Evolutionary conservation across 2,888 invertebrate genomes (phyloP).

Genomic region (Chrysolina oricalcia): DNA sequence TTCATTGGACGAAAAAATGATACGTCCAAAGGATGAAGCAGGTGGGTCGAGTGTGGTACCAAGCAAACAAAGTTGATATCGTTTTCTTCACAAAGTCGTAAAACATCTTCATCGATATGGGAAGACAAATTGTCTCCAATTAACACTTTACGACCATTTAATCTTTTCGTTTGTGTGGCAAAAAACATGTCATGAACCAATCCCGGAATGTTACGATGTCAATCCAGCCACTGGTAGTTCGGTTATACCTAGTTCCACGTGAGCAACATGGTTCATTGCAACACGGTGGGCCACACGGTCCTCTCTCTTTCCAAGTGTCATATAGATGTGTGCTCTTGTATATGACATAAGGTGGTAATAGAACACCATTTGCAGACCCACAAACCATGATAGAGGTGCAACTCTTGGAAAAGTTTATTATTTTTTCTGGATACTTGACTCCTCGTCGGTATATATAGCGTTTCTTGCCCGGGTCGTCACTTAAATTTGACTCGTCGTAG

Average conservation of each 20-base stretch:
- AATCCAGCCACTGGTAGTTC: constrained; percentile 62
- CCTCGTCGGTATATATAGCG: neutral
- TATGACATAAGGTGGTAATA: neutral
- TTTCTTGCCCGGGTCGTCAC: constrained; percentile 12
- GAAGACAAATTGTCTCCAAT: constrained; percentile 61
- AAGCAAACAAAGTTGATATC: constrained; percentile 61
- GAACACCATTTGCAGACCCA: neutral
- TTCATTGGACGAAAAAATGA: neutral
- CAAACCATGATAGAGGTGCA: neutral
- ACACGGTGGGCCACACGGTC: constrained; percentile 55
- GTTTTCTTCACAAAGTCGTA: constrained; percentile 58
- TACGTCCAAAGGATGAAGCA: constrained; percentile 34
- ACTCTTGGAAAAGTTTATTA: neutral
- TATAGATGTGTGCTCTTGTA: constrained; percentile 21
- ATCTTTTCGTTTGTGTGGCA: constrained; percentile 22
- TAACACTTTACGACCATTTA: constrained; percentile 55
- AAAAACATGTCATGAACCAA: constrained; percentile 48
- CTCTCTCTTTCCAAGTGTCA: constrained; percentile 50
- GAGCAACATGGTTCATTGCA: constrained; percentile 53
- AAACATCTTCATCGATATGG: constrained; percentile 28
- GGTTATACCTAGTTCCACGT: constrained; percentile 45
- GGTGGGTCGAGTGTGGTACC: constrained; percentile 58
- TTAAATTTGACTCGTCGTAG: constrained; percentile 6
- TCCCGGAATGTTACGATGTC: constrained; percentile 53
- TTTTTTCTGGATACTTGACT: constrained; percentile 3